Percentiles rank a stretch among this genome's conserved stretches.
Evolutionary conservation across 2,888 invertebrate genomes (phyloP).

Genomic region (Chalcis sispes): DNA sequence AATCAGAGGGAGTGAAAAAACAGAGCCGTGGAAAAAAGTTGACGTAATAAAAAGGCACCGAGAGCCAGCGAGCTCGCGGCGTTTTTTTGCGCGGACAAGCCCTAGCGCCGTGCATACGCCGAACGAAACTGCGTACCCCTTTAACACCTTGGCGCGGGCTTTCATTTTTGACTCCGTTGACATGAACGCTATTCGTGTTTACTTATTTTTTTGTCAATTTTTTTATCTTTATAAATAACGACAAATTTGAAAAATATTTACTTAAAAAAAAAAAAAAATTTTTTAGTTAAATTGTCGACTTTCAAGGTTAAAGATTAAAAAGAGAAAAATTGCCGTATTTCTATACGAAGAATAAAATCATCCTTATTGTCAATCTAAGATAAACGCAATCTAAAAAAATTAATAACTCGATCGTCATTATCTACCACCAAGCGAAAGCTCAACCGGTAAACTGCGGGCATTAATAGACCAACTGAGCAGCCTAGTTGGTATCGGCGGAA

Average conservation of each 20-base stretch:
- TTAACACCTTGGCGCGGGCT: slow-evolving; percentile 33
- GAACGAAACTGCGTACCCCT: background rate
- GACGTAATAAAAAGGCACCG: slow-evolving; percentile 39
- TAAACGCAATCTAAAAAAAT: background rate
- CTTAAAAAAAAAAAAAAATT: too few species aligned
- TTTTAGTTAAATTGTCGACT: too few species aligned
- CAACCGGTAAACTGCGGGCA: background rate
- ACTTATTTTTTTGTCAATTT: background rate
- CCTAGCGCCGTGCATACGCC: background rate
- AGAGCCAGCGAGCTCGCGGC: slow-evolving; percentile 18
- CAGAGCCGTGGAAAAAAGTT: slow-evolving; percentile 47
- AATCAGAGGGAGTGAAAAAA: slow-evolving; percentile 61
- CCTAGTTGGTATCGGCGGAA: background rate
- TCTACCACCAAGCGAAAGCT: background rate
- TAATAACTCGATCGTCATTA: slow-evolving; percentile 17
- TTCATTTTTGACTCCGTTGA: slow-evolving; percentile 31
- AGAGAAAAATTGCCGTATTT: too few species aligned
- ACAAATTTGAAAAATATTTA: too few species aligned
- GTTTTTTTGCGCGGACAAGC: slow-evolving; percentile 19
- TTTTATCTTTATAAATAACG: too few species aligned
- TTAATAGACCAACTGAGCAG: background rate
- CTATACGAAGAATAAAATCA: too few species aligned
- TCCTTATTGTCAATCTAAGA: too few species aligned
- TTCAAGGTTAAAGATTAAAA: too few species aligned
- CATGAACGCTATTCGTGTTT: slow-evolving; percentile 10